A percentile compares a stretch with the other conserved stretches of the same genome.
These are phyloP conservation scores for Hipposideros armiger DNA, from an alignment of 2,113 vertebrate species.

Conservation along the genomic window DNA sequence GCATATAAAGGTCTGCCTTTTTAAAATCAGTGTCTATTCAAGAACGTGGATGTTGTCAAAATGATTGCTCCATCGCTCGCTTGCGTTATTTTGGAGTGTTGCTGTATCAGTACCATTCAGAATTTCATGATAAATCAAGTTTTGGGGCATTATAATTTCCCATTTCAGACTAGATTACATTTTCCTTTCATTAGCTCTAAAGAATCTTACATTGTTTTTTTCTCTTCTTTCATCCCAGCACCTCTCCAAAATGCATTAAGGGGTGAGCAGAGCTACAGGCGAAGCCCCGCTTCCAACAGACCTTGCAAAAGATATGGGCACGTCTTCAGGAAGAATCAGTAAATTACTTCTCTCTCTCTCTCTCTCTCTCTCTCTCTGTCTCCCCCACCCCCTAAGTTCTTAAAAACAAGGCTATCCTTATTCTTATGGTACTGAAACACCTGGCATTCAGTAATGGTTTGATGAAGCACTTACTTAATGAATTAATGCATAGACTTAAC, in stretches of 20 bases:
- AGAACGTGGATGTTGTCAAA: neutral
- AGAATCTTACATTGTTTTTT: neutral
- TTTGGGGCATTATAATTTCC: neutral
- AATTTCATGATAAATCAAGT: neutral
- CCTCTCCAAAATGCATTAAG: neutral
- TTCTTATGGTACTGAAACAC: slow-evolving; percentile 15
- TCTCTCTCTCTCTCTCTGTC: neutral
- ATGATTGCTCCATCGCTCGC: neutral
- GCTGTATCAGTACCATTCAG: neutral
- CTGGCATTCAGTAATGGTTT: neutral
- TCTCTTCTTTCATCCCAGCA: neutral
- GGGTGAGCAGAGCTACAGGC: neutral
- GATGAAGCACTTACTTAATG: neutral
- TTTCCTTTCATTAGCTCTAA: slow-evolving; percentile 6
- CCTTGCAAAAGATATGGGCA: neutral
- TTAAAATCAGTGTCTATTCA: neutral
- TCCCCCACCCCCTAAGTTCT: neutral
- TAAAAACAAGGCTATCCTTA: neutral
- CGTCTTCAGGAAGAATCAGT: neutral
- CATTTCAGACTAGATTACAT: neutral
- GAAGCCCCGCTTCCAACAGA: neutral
- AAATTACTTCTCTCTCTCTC: neutral
- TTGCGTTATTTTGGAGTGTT: neutral
- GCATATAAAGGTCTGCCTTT: neutral
- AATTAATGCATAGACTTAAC: neutral